Conservation (phyloP, 1,140 invertebrate species). For the Drosophila elegans region DNA sequence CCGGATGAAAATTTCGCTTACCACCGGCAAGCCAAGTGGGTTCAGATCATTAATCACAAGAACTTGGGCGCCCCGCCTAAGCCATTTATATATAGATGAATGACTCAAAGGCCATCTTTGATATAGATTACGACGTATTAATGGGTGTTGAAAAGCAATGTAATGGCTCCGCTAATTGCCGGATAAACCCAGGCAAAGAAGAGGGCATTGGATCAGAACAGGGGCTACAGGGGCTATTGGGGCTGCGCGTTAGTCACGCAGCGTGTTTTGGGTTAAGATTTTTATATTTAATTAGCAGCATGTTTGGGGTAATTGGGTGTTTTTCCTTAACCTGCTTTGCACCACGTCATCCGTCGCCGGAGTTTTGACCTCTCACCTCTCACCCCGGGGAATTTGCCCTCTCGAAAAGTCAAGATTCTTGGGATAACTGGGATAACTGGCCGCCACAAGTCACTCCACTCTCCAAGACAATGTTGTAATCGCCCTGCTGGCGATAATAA, state of each 20-base stretch:
- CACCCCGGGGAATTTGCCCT: conserved; percentile 30
- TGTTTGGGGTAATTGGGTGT: conserved; percentile 46
- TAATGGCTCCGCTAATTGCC: conserved; percentile 42
- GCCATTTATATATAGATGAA: conserved; percentile 2
- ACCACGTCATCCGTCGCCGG: conserved; percentile 45
- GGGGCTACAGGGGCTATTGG: conserved; percentile 1
- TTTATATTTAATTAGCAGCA: conserved; percentile 45
- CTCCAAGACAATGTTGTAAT: conserved; percentile 38
- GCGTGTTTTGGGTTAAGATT: conserved; percentile 36
- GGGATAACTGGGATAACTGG: conserved; percentile 6
- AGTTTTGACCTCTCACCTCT: conserved; percentile 27
- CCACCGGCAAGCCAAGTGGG: conserved; percentile 25
- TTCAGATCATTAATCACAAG: conserved; percentile 52
- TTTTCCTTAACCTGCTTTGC: conserved; percentile 48
- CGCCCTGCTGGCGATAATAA: conserved; percentile 34
- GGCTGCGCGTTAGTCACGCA: conserved; percentile 32
- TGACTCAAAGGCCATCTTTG: conserved; percentile 43
- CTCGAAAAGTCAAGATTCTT: conserved; percentile 18
- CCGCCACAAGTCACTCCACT: conserved; percentile 26
- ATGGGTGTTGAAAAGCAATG: conserved; percentile 43
- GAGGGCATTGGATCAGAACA: conserved; percentile 35
- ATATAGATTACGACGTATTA: conserved; percentile 24
- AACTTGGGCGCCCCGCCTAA: conserved; percentile 7
- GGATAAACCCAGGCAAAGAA: conserved; percentile 34
- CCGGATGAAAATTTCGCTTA: conserved; percentile 59